Percentiles rank a stretch among this genome's conserved stretches.
Conservation (phyloP, 2,888 invertebrate genomes). For the Microctonus aethiopoides region DNA sequence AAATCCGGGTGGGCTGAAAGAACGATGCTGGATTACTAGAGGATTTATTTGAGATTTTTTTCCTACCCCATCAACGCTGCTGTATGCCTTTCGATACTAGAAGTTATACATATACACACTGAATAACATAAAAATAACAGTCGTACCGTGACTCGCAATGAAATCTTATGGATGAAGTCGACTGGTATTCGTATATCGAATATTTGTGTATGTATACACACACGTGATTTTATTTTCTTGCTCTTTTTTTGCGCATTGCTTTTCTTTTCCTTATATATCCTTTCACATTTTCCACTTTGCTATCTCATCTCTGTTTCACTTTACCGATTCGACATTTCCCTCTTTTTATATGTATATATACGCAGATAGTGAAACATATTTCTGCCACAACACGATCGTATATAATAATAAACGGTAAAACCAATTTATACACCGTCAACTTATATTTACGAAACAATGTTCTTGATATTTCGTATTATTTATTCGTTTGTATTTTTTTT, state of each 20-base stretch:
- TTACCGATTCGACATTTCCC: neutral
- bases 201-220: constrained; percentile 22
- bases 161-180: constrained; percentile 29
- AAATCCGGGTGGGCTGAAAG: constrained; percentile 62
- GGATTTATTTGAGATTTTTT: constrained; percentile 66
- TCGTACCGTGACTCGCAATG: constrained; percentile 33
- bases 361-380: neutral
- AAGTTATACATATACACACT: constrained; percentile 18
- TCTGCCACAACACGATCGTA: constrained; percentile 19
- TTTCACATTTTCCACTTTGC: neutral
- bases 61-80: constrained; percentile 37
- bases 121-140: constrained; percentile 44
- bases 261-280: neutral
- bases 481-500: neutral
- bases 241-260: constrained; percentile 13
- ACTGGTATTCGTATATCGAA: constrained; percentile 1
- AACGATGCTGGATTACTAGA: constrained; percentile 63
- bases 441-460: no score
- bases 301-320: neutral
- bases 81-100: constrained; percentile 18
- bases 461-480: constrained; percentile 3
- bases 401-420: constrained; percentile 33
- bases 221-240: constrained; percentile 17
- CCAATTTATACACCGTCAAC: constrained; percentile 22
- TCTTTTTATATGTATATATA: neutral